These are phyloP conservation scores for Rhea americana DNA, from an alignment of 2,113 vertebrate species.

Conservation along the genomic window DNA sequence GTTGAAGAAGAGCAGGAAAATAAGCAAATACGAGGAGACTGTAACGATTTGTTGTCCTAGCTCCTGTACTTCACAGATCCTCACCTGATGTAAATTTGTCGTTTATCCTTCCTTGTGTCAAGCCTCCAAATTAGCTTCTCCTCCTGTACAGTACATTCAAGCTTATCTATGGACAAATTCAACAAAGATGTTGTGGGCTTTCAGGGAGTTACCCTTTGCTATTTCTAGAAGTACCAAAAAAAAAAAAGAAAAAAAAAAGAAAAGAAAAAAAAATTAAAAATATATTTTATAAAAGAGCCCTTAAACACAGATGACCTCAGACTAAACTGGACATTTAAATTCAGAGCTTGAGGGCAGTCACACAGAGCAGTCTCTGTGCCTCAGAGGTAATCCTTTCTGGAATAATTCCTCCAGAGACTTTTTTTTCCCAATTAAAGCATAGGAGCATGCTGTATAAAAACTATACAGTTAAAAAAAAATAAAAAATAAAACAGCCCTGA, in stretches of 20 bases:
- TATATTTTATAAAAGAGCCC: not conserved
- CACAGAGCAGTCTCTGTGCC: not conserved
- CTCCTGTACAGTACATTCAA: not conserved
- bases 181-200: not conserved
- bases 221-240: not conserved
- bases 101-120: not conserved
- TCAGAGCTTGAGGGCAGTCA: not conserved
- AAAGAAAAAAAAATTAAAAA: not conserved
- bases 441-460: not conserved
- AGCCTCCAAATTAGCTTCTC: not conserved
- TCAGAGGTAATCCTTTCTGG: not conserved
- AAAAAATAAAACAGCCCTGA: not conserved
- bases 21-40: not conserved
- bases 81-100: not conserved
- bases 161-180: not conserved
- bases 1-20: not conserved
- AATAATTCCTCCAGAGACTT: not conserved
- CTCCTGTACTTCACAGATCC: not conserved
- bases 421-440: not conserved
- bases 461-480: not conserved
- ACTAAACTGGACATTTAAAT: not conserved
- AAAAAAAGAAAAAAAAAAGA: not conserved
- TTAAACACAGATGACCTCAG: not conserved
- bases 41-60: conserved; percentile 2
- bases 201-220: not conserved